Conservation (phyloP, 2,113 vertebrate genomes). For the Mastomys natalensis region DNA sequence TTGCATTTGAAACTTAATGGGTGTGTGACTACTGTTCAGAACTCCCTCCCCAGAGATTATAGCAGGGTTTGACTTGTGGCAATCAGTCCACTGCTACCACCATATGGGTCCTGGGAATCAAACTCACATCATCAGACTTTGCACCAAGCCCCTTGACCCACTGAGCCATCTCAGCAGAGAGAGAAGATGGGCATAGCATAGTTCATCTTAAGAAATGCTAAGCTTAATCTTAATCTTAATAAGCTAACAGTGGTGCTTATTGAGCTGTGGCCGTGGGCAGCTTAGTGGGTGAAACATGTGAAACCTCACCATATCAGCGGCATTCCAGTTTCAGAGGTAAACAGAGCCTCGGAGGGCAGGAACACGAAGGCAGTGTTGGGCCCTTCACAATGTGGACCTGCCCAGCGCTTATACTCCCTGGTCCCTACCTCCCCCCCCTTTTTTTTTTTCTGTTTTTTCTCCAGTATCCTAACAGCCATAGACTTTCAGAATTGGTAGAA, state of each 20-base stretch:
- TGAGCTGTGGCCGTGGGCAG: not conserved
- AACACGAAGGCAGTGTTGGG: not conserved
- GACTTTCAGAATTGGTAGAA: not conserved
- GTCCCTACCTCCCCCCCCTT: not conserved
- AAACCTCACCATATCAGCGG: not conserved
- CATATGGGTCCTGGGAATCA: not conserved
- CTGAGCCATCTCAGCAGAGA: not conserved
- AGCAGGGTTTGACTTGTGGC: not conserved
- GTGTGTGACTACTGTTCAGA: not conserved
- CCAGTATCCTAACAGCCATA: not conserved
- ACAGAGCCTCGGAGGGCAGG: not conserved
- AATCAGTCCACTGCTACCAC: too few species aligned
- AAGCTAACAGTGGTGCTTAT: not conserved
- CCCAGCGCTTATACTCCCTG: fast-evolving
- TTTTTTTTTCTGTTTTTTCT: not conserved
- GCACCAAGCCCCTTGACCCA: not conserved
- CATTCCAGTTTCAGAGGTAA: not conserved
- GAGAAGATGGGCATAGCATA: not conserved
- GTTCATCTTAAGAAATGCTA: not conserved
- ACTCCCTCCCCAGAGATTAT: not conserved
- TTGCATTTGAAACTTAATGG: not conserved
- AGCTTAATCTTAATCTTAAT: too few species aligned
- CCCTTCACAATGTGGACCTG: not conserved
- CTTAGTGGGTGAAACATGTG: not conserved
- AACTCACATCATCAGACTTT: not conserved